These are phyloP conservation scores for Phalacrocorax brasilianus DNA, from an alignment of 2,113 vertebrate genomes.

Conservation along the genomic window DNA sequence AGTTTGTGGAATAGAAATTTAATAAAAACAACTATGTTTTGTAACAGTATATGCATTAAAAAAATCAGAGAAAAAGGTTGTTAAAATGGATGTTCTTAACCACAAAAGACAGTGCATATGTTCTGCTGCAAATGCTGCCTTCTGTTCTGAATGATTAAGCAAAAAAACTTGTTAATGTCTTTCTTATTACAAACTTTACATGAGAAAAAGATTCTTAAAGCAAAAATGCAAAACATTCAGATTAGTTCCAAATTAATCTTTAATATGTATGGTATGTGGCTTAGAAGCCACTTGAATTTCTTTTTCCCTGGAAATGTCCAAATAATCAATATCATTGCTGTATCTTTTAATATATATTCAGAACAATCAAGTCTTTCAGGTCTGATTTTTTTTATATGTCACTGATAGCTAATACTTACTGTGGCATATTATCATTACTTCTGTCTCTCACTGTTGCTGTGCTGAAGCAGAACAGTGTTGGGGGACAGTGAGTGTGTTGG, in stretches of 20 bases:
- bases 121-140: not conserved
- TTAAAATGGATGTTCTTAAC: not conserved
- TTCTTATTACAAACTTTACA: not conserved
- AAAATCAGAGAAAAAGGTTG: not conserved
- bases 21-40: not conserved
- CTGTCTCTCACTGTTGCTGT: not conserved
- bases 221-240: constrained; percentile 44
- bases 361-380: not conserved
- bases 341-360: constrained; percentile 25
- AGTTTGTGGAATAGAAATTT: not conserved
- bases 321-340: constrained; percentile 42
- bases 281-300: constrained; percentile 34
- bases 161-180: not conserved
- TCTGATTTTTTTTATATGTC: not conserved
- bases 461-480: not conserved
- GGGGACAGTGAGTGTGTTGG: not conserved
- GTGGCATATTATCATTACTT: not conserved
- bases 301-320: constrained; percentile 29
- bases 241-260: constrained; percentile 45
- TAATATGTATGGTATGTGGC: constrained; percentile 42
- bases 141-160: not conserved
- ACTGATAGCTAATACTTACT: not conserved
- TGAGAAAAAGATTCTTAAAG: constrained; percentile 29
- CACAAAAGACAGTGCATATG: not conserved
- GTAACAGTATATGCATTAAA: not conserved